Base-by-base conservation (phyloP, 2,113 vertebrate species). In the Nothobranchius kuhntae region DNA sequence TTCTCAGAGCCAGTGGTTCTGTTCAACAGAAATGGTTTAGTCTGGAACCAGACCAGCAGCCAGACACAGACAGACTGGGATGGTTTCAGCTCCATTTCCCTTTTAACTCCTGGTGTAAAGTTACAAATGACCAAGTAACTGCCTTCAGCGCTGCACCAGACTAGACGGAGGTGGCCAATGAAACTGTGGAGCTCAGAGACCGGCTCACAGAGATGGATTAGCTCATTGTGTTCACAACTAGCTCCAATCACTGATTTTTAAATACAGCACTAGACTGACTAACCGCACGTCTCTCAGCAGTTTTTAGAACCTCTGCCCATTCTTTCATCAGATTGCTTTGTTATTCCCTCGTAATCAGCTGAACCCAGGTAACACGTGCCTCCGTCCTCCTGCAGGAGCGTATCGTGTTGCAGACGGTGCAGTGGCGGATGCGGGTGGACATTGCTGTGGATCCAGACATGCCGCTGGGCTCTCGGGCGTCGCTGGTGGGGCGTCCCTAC, bases 381-480 rank as follows among this genome's bases (percentile, higher is more conserved):
- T 26, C 53, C 71, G 11, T 59, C 13, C 45, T 66, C 53, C 44
- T 71, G 1, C 63, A 91, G 91, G 98, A 99, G 87, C 96, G 96
- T 71, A 98, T 99, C 70, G 94, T 98, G 73, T 81, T 99, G 85
- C 98, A 99, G 91, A 99, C 98, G 9, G 96, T 99, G 71, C 95
- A 96, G 85, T 99, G 98, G 98, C 94, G 96, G 73, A 99, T 99
- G 97, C 93, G 95, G 55, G 97, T 99, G 81, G 96, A 99, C 91
- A 98, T 99, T 36, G 93, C 95, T 4, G 95, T 99, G 15, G 96
- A 99, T 72, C 96, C 98, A 46, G 92, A 93, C 65, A 95, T 95
- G 91, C 94, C 96, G 7, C 84, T 99, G 82, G 97, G 97, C 35
- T 95, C 96, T 13, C 91, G 98, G 76, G 96, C 98, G 12, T 94